Base-by-base conservation (phyloP, 1,140 invertebrate species). In the Stegodyphus mimosarum region DNA sequence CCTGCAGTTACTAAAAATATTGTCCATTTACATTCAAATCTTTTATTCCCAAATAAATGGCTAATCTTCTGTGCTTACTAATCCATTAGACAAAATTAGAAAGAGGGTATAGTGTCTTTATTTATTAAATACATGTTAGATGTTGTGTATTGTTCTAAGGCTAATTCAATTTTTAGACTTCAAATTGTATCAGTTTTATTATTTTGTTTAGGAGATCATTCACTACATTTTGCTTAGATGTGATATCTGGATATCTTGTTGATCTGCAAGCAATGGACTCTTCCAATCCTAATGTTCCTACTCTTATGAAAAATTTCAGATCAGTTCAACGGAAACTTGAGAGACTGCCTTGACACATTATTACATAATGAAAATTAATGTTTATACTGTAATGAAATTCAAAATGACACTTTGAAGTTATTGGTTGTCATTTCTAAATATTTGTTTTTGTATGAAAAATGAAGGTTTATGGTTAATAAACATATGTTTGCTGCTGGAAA, bases 191-290 rank as follows among this genome's bases (percentile, higher is more conserved):
- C 33, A 33, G 33, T 33, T 33, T 33, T 3, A 33, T 33, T 33
- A 33, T 33, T 33, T 33, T 33, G 86, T 88, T 7, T 83, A 91
- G 90, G 83, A 83, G 89, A 52, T 86, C 88, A 7, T 91, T 91
- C 74, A 88, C 88, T 11, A 89, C 89, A 11, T 87, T 88, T 48
- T 90, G 89, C 83, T 86, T 90, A 48, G 90, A 91, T 88, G 88
- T 88, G 7, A 87, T 91, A 15, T 89, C 90, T 11, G 88, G 88
- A 66, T 91, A 91, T 80, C 78, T 91, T 51, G 89, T 91, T n/a
- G 91, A 91, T 75, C 87, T 91, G 33, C 89, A 91, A 86, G 88
- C 91, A 6, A 90, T 89, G 87, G 89, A 88, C 51, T 87, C 77
- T 63, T 83, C 88, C 7, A 89, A 90, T 67, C 80, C 75, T 48